Conservation (phyloP, 1,140 invertebrate genomes). For the Bombus pyrosoma region DNA sequence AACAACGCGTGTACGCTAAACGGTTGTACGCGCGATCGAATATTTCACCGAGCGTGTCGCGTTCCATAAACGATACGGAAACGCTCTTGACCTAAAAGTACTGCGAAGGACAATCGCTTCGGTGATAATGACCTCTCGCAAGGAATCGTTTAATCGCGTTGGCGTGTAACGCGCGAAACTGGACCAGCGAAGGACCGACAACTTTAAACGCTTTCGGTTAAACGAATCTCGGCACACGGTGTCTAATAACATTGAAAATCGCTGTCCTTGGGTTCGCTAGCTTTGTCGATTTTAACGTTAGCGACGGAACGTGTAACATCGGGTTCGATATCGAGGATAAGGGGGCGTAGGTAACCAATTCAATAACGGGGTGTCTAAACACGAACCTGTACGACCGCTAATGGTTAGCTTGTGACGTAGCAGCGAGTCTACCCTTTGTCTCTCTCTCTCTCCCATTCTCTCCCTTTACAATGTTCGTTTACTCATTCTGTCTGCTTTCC, state of each 20-base stretch:
- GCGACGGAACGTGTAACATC: conserved; percentile 63
- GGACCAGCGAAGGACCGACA: not conserved
- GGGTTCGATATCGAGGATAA: conserved; percentile 61
- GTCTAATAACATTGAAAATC: conserved; percentile 41
- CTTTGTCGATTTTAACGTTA: conserved; percentile 61
- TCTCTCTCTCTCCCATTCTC: not conserved
- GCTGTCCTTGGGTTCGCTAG: conserved; percentile 14
- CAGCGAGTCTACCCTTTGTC: conserved; percentile 28
- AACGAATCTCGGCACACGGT: not conserved
- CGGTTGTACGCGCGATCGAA: not conserved
- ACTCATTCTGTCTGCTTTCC: conserved; percentile 35
- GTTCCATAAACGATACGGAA: conserved; percentile 11
- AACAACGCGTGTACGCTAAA: not conserved
- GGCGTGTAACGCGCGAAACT: not conserved
- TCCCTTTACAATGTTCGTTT: conserved; percentile 44
- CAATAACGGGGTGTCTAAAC: conserved; percentile 69
- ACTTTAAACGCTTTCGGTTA: conserved; percentile 12
- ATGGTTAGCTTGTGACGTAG: conserved; percentile 64
- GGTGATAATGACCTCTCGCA: not conserved
- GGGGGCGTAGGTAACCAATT: conserved; percentile 66
- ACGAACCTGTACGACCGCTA: conserved; percentile 64
- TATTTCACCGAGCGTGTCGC: conserved; percentile 8
- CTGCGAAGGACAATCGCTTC: not conserved
- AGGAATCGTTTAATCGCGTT: conserved; percentile 1
- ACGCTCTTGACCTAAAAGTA: not conserved